A percentile compares a stretch with the other conserved stretches of the same genome.
These are phyloP conservation scores for Plestiodon gilberti DNA, from an alignment of 2,113 vertebrate genomes.

Conservation along the genomic window DNA sequence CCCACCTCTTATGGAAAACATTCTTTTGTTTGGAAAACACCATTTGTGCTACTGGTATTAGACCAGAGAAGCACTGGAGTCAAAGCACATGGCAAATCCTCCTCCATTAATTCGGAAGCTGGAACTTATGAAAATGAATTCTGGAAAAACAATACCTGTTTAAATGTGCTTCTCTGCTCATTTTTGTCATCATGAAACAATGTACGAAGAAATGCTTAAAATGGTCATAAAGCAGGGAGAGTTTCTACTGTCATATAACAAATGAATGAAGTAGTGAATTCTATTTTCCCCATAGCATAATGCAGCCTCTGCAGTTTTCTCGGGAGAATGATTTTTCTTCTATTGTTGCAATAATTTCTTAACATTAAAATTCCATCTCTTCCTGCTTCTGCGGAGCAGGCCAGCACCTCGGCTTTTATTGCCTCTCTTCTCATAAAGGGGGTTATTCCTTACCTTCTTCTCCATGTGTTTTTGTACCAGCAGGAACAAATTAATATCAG, in stretches of 20 bases:
- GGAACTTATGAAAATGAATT: not conserved
- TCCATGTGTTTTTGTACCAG: not conserved
- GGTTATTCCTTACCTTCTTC: not conserved
- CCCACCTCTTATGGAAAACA: too few relatives aligned
- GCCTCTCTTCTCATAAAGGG: not conserved
- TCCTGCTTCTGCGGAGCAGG: not conserved
- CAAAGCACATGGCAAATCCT: not conserved
- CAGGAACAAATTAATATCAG: not conserved
- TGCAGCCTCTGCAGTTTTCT: not conserved
- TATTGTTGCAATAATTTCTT: conserved; percentile 3
- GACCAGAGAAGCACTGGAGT: not conserved
- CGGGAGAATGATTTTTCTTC: not conserved
- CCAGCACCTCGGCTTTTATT: not conserved
- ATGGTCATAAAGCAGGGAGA: not conserved
- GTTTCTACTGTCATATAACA: conserved; percentile 11
- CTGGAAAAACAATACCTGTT: not conserved
- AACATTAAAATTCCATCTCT: conserved; percentile 2
- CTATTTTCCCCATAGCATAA: conserved; percentile 5
- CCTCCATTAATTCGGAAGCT: not conserved
- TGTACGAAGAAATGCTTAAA: not conserved
- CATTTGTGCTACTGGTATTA: too few relatives aligned
- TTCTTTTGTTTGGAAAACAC: too few relatives aligned
- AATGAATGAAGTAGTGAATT: conserved; percentile 6
- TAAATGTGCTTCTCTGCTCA: not conserved
- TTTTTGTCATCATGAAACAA: not conserved